Evolutionary conservation across 2,113 vertebrate species (phyloP).

Genomic region (Procavia capensis): DNA sequence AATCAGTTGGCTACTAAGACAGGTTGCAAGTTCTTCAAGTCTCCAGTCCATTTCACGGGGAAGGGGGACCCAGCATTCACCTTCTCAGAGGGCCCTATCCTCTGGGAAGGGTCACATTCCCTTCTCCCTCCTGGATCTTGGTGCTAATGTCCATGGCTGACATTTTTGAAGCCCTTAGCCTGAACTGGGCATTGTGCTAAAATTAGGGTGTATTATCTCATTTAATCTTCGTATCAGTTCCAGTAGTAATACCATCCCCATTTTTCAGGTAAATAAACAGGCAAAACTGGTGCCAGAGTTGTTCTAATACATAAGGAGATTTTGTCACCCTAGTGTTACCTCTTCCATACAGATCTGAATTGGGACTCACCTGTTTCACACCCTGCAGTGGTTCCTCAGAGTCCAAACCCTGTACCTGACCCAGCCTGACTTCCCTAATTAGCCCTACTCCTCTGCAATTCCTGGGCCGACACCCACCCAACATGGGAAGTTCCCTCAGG

Average conservation of each 20-base stretch:
- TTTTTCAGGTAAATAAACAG: conserved; percentile 61
- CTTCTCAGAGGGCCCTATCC: not conserved
- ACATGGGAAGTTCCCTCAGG: not conserved
- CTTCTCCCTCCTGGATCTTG: not conserved
- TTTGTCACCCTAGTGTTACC: not conserved
- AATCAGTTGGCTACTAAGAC: conserved; percentile 8
- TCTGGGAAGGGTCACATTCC: not conserved
- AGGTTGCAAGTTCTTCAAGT: conserved; percentile 27
- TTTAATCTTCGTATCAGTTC: not conserved
- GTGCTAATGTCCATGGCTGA: not conserved
- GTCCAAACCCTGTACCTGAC: not conserved
- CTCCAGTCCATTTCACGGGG: not conserved
- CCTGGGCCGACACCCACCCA: not conserved
- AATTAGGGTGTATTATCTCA: not conserved
- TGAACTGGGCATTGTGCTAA: not conserved
- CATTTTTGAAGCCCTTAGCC: conserved; percentile 29
- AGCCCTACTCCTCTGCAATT: not conserved
- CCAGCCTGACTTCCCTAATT: not conserved
- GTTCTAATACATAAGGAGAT: not conserved
- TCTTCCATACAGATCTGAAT: not conserved
- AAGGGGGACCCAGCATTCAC: not conserved
- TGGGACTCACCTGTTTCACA: not conserved
- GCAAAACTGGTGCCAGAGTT: not conserved
- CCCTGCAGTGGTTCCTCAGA: not conserved
- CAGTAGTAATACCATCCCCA: not conserved